phyloP scores from a whole-genome alignment of 2,797 vertebrate genomes.

The Enteromius afrohamiltoni region DNA sequence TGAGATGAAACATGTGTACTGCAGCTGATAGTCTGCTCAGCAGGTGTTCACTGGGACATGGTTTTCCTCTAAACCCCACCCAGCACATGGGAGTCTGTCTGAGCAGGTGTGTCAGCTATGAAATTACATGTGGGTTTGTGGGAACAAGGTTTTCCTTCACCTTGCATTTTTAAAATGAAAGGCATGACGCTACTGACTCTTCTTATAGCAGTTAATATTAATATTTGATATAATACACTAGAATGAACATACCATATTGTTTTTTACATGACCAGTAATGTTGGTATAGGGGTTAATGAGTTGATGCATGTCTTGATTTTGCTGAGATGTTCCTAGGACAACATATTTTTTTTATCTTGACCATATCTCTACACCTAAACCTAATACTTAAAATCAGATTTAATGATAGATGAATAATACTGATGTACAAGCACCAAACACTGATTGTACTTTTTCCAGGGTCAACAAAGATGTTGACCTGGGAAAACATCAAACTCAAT shows the following conservation, averaged over 20 bases:
- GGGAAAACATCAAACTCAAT: too few relatives aligned
- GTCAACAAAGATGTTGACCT: too few relatives aligned
- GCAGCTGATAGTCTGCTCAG: not conserved
- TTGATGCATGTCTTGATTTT: not conserved
- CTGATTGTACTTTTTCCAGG: too few relatives aligned
- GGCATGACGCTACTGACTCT: not conserved
- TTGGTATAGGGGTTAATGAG: not conserved
- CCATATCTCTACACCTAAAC: too few relatives aligned
- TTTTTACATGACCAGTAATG: not conserved
- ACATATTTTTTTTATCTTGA: too few relatives aligned
- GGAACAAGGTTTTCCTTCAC: not conserved
- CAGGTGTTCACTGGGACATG: not conserved
- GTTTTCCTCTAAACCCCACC: conserved; percentile 27
- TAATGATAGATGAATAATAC: too few relatives aligned
- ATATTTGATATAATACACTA: not conserved
- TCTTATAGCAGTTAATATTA: not conserved
- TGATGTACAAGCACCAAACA: too few relatives aligned
- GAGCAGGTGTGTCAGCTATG: conserved; percentile 25
- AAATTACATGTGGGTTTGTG: not conserved
- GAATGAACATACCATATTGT: not conserved
- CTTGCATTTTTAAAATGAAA: not conserved
- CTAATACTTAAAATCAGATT: too few relatives aligned
- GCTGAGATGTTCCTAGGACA: not conserved
- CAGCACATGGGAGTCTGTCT: conserved; percentile 54
- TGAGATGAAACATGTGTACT: not conserved